phyloP scores from a whole-genome alignment of 2,113 vertebrate genomes.

The Eretmochelys imbricata region DNA sequence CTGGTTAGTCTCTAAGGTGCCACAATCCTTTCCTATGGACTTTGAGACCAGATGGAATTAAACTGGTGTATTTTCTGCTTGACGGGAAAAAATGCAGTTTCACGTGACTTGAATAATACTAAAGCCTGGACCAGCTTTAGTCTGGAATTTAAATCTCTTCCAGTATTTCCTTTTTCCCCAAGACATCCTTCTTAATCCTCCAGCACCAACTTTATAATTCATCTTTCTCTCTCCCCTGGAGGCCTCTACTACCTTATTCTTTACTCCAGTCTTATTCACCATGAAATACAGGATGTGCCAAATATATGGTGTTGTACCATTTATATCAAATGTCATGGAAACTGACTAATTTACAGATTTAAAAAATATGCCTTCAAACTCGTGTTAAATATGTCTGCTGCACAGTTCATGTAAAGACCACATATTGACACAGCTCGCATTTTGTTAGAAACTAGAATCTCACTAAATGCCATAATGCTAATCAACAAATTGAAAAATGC shows the following conservation, averaged over 20 bases:
- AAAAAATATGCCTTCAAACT: slow-evolving; percentile 33
- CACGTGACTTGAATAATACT: slow-evolving; percentile 2
- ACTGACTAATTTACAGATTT: slow-evolving; percentile 17
- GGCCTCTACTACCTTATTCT: slow-evolving; percentile 54
- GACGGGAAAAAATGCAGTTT: slow-evolving; percentile 1
- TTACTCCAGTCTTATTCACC: slow-evolving; percentile 37
- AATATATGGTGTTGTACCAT: neutral
- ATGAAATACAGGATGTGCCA: slow-evolving; percentile 22
- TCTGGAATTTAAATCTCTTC: slow-evolving; percentile 45
- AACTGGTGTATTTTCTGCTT: neutral
- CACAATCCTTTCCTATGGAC: neutral
- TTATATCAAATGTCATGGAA: slow-evolving; percentile 51
- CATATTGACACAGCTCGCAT: neutral
- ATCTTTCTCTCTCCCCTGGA: slow-evolving; percentile 44
- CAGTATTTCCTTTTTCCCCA: slow-evolving; percentile 12
- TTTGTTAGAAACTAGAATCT: slow-evolving; percentile 13
- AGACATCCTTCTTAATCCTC: slow-evolving; percentile 42
- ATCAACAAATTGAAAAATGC: neutral
- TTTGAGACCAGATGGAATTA: slow-evolving; percentile 32
- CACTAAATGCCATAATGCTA: neutral
- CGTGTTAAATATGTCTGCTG: neutral
- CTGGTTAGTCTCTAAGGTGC: too few species aligned
- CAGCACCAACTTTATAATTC: slow-evolving; percentile 38
- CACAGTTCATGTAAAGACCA: slow-evolving; percentile 15
- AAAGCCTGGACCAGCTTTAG: slow-evolving; percentile 5